Base-by-base conservation (phyloP, 2,797 vertebrate species). In the Spatula versicolor region DNA sequence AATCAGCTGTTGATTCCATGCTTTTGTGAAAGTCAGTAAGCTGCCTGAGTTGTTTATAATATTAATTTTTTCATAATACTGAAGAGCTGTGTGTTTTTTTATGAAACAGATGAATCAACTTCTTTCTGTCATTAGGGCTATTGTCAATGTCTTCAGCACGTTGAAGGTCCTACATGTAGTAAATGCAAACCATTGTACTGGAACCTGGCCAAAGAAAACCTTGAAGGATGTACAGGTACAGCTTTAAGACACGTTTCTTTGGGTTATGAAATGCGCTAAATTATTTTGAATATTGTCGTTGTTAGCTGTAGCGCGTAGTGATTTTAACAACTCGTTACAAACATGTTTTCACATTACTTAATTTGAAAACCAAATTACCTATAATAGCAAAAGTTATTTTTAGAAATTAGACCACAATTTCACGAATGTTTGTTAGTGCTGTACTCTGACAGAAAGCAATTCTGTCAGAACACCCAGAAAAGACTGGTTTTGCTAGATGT, bases 131-230 rank as follows among this genome's bases (percentile, higher is more conserved):
- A 41, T 74, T 94, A 99, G 99, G 98, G 97, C 6, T 95, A 94
- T 60, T 99, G 99, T 75, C 97, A 95, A 23, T 99, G 99, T 95
- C 97, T 98, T 72, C 92, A 96, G 80, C 96, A 98, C 0, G 98
- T 98, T 16, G 98, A 98, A 93, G 98, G 98, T 83, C 91, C 97
- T 37, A 96, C 97, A 7, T 99, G 99, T 94, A 97, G 97, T 95
- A 97, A 86, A 82, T 99, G 99, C 93, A 99, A 99, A 95, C 98
- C 98, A 0, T 98, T 99, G 37, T 99, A 98, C 96, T 99, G 99
- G 99, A 99, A 99, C 88, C 97, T 99, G 89, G 98, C 97, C 86
- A 68, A 73, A 66, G 98, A 98, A 79, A 98, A 99, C 95, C 97
- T 98, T 1, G 60, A 76, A 11, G 99, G 99, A 48, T 99, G 99